Evolutionary conservation across 2,113 vertebrate genomes (phyloP).

Genomic region (Corynorhinus townsendii): DNA sequence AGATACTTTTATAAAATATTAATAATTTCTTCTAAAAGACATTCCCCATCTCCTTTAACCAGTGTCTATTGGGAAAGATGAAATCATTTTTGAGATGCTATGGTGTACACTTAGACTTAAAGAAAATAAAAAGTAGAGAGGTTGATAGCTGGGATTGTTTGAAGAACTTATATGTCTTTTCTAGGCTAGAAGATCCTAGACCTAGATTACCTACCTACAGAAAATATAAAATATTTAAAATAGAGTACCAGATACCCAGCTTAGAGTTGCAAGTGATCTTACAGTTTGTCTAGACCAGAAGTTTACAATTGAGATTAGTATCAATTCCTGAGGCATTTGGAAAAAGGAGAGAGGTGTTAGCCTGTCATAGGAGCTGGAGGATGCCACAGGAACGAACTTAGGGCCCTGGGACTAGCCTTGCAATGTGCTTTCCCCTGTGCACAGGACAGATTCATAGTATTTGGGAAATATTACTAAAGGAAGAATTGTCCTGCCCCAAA

Average conservation of each 20-base stretch:
- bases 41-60: not conserved
- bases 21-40: not conserved
- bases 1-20: not conserved
- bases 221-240: not conserved
- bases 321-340: not conserved
- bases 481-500: not conserved
- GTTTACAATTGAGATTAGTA: not conserved
- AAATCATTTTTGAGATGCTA: not conserved
- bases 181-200: not conserved
- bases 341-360: not conserved
- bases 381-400: not conserved
- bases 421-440: accelerated
- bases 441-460: not conserved
- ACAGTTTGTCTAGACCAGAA: not conserved
- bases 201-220: not conserved
- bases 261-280: not conserved
- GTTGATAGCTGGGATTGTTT: not conserved
- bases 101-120: not conserved
- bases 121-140: not conserved
- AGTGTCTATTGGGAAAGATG: not conserved
- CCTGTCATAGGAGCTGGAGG: not conserved
- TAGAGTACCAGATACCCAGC: not conserved
- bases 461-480: not conserved
- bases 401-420: no score
- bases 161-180: not conserved